phyloP scores from a whole-genome alignment of 1,140 invertebrate species.

The Drosophila melanogaster region DNA sequence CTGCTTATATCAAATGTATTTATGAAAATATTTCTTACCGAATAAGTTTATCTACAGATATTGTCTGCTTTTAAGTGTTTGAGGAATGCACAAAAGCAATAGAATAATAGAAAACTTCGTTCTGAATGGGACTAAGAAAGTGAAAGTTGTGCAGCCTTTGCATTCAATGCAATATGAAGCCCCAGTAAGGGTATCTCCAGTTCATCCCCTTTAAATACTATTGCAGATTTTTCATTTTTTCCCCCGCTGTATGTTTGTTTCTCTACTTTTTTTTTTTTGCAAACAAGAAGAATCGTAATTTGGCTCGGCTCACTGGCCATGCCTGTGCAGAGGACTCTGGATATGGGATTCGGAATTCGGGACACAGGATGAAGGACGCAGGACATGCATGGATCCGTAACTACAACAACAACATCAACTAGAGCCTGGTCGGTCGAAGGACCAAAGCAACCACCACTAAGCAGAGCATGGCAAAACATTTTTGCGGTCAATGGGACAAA shows the following conservation, averaged over 20 bases:
- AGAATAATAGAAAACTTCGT: too few relatives aligned
- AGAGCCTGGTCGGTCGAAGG: not conserved
- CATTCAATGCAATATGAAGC: too few relatives aligned
- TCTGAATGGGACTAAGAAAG: too few relatives aligned
- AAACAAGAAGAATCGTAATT: conserved; percentile 64
- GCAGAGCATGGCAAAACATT: conserved; percentile 58
- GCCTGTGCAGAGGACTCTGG: conserved; percentile 13
- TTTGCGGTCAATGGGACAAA: conserved; percentile 75
- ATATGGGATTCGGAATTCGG: conserved; percentile 11
- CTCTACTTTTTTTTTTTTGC: conserved; percentile 1
- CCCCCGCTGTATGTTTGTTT: conserved; percentile 29
- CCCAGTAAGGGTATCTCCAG: conserved; percentile 12
- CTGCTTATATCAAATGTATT: too few relatives aligned
- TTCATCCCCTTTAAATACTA: conserved; percentile 11
- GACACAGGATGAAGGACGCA: conserved; percentile 15
- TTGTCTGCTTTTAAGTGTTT: too few relatives aligned
- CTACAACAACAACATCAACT: conserved; percentile 46
- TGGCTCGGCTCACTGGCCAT: conserved; percentile 50
- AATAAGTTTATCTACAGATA: too few relatives aligned
- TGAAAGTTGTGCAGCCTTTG: too few relatives aligned
- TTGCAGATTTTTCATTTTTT: conserved; percentile 48
- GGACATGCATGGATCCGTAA: conserved; percentile 58
- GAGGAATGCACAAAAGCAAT: too few relatives aligned
- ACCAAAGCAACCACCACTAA: conserved; percentile 21
- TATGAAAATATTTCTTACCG: too few relatives aligned